Percentiles rank a stretch among this genome's conserved stretches.
Conservation (phyloP, 2,888 invertebrate species). For the Hypercompe scribonia region DNA sequence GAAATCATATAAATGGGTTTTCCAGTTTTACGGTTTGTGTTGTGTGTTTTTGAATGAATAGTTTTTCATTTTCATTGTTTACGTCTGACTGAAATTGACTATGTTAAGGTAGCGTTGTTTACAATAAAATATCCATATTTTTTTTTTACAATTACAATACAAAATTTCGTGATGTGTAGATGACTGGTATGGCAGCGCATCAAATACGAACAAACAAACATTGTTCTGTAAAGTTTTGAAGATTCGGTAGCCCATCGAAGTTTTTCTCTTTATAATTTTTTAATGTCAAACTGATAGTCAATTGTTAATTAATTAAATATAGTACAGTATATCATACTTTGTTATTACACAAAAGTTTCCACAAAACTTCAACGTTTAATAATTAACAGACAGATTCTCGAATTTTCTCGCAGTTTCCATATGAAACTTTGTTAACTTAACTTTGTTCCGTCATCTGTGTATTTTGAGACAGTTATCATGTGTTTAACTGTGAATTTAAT, state of each 20-base stretch:
- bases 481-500: conserved; percentile 65
- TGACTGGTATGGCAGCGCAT: no score
- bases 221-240: no score
- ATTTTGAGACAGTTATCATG: conserved; percentile 57
- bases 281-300: not conserved
- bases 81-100: not conserved
- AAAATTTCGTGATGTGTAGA: no score
- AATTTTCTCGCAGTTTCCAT: conserved; percentile 25
- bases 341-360: no score
- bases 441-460: conserved; percentile 31
- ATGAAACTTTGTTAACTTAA: no score
- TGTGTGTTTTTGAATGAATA: not conserved
- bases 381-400: not conserved
- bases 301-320: not conserved
- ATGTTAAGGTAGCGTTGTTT: not conserved
- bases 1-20: no score
- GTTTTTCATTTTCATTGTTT: not conserved
- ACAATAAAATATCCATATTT: not conserved
- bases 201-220: no score
- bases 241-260: not conserved
- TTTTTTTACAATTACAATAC: no score
- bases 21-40: not conserved
- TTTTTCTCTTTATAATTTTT: not conserved
- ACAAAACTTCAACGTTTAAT: not conserved
- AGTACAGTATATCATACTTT: no score